Conservation (phyloP, 1,140 invertebrate species). For the Drosophila pruinosa region DNA sequence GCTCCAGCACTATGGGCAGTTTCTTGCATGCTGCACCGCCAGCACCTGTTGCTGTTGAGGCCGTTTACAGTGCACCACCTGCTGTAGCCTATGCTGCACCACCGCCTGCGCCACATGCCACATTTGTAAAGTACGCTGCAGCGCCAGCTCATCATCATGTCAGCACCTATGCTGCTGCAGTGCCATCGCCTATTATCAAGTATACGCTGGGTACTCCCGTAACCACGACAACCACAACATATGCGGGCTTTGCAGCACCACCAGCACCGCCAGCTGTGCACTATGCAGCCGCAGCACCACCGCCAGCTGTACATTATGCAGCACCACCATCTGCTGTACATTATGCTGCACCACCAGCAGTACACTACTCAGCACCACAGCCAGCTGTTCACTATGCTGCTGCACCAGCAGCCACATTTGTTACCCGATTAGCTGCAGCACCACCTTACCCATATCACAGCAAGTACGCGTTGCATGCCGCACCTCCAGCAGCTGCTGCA, state of each 20-base stretch:
- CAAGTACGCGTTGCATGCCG: not conserved
- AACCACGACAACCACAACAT: constrained; percentile 67
- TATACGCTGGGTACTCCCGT: constrained; percentile 61
- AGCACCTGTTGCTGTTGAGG: constrained; percentile 49
- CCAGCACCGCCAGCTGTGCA: constrained; percentile 12
- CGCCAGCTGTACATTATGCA: constrained; percentile 9
- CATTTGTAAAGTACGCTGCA: constrained; percentile 37
- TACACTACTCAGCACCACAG: constrained; percentile 6
- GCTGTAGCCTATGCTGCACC: constrained; percentile 12
- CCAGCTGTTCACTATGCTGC: constrained; percentile 23
- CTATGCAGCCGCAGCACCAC: constrained; percentile 20
- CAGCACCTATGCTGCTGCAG: constrained; percentile 35
- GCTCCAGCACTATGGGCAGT: constrained; percentile 2
- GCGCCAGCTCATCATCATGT: constrained; percentile 1
- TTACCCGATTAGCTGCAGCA: not conserved
- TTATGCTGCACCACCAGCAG: constrained; percentile 29
- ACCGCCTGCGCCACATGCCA: constrained; percentile 13
- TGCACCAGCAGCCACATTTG: not conserved
- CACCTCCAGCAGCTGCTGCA: constrained; percentile 7
- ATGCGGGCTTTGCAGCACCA: constrained; percentile 45
- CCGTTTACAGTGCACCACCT: constrained; percentile 52
- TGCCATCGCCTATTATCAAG: constrained; percentile 52
- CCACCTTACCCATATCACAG: constrained; percentile 11
- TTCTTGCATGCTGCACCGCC: constrained; percentile 42
- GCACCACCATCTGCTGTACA: constrained; percentile 18